Conservation (phyloP, 2,888 invertebrate genomes). For the Nemoura dubitans region DNA sequence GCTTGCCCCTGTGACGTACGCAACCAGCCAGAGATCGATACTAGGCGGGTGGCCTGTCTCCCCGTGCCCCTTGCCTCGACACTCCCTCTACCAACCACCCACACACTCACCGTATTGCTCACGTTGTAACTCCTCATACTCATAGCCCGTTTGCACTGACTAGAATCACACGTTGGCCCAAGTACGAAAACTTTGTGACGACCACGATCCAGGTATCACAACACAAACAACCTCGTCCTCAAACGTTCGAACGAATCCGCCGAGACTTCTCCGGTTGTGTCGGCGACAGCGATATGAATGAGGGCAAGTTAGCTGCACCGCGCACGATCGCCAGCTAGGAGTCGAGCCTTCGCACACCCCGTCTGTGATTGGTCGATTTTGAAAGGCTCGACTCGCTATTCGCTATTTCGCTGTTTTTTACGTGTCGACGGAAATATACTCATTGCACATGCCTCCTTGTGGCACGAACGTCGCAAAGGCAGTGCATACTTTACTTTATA, state of each 20-base stretch:
- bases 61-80: not conserved
- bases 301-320: not conserved
- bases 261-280: not conserved
- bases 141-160: not conserved
- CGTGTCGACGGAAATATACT: not conserved
- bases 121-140: constrained; percentile 31
- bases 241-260: not conserved
- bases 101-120: constrained; percentile 20
- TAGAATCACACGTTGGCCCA: not conserved
- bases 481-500: not conserved
- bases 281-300: constrained; percentile 7
- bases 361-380: constrained; percentile 30
- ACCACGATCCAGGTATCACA: not conserved
- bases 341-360: constrained; percentile 36
- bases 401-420: constrained; percentile 3
- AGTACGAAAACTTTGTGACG: not conserved
- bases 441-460: not conserved
- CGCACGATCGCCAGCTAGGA: not conserved
- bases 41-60: not conserved
- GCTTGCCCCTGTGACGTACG: not conserved
- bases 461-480: not conserved
- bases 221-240: not conserved
- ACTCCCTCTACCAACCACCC: not conserved
- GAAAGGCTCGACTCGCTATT: constrained; percentile 31
- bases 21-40: not conserved